These are phyloP conservation scores for Aspidoscelis tigris DNA, from an alignment of 2,113 vertebrate species.

Conservation along the genomic window DNA sequence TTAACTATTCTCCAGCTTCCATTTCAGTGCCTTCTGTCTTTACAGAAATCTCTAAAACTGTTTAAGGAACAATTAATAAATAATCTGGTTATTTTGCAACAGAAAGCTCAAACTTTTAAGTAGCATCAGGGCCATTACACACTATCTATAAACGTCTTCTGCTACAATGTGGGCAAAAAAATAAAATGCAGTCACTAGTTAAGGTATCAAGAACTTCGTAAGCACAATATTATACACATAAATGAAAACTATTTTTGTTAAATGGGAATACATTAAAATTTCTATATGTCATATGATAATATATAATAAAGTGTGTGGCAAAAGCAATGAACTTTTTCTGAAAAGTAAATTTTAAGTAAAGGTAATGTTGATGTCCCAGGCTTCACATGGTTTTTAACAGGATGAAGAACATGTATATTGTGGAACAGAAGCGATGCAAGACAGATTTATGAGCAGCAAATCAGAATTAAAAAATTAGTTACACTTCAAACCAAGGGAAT, in stretches of 20 bases:
- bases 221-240: not conserved
- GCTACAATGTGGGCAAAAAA: not conserved
- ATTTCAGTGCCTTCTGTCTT: not conserved
- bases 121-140: not conserved
- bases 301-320: not conserved
- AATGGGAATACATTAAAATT: conserved; percentile 12
- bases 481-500: conserved; percentile 58
- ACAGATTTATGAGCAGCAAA: conserved; percentile 49
- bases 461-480: conserved; percentile 55
- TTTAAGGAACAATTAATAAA: not conserved
- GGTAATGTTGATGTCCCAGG: not conserved
- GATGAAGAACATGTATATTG: conserved; percentile 1
- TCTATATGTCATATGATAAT: not conserved
- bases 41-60: not conserved
- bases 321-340: conserved; percentile 14
- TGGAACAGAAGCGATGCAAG: conserved; percentile 50
- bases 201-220: conserved; percentile 20
- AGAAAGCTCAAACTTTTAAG: not conserved
- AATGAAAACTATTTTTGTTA: not conserved
- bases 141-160: not conserved
- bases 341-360: not conserved
- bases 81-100: not conserved
- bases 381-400: conserved; percentile 7
- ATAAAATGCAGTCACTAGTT: not conserved
- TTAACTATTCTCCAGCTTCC: not conserved